phyloP scores from a whole-genome alignment of 2,888 invertebrate species.

The Tortrix viridana region DNA sequence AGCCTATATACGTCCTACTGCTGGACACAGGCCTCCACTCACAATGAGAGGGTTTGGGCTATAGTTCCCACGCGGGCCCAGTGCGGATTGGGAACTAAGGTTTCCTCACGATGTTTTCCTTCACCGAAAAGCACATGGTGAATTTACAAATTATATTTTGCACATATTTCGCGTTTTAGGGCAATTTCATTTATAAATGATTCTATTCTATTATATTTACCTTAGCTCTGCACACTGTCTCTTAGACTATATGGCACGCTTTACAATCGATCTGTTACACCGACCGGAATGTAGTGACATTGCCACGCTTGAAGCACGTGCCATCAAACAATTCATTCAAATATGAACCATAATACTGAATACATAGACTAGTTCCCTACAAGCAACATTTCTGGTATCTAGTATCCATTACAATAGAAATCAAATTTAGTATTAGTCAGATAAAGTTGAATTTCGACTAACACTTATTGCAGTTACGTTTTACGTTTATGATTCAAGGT shows the following conservation, averaged over 20 bases:
- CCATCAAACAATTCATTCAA: conserved; percentile 5
- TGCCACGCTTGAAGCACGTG: conserved; percentile 46
- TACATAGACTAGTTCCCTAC: conserved; percentile 33
- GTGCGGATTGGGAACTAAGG: no score
- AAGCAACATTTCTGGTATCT: conserved; percentile 4
- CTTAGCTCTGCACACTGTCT: neutral
- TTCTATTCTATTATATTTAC: no score
- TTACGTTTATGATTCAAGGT: conserved; percentile 13
- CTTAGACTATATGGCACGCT: conserved; percentile 27
- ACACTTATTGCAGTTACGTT: conserved; percentile 7
- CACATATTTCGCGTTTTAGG: no score
- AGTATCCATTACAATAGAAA: conserved; percentile 10
- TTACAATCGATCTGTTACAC: neutral
- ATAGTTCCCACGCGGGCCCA: no score
- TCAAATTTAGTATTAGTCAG: neutral
- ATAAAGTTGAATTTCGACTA: conserved; percentile 1
- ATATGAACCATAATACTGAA: conserved; percentile 29
- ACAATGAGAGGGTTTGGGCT: no score
- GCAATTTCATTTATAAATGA: no score
- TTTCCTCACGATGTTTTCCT: no score
- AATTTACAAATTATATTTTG: no score
- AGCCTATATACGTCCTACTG: no score
- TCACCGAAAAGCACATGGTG: no score
- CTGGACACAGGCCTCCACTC: no score
- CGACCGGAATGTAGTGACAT: conserved; percentile 42